Percentiles rank a stretch among this genome's conserved stretches.
Conservation (phyloP, 2,888 invertebrate genomes). For the Strigamia crassipes region DNA sequence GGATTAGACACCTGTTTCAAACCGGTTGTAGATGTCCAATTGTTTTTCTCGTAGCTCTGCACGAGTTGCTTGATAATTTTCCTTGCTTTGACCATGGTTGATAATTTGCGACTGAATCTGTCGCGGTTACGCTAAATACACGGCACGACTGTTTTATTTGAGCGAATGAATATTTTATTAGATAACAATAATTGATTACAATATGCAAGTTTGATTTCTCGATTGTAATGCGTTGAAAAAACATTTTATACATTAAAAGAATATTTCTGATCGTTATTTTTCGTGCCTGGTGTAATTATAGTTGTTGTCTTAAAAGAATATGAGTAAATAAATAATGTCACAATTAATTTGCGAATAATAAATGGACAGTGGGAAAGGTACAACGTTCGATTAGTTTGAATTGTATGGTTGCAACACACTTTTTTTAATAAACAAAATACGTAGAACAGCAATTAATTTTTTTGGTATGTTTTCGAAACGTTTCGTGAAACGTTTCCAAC, state of each 20-base stretch:
- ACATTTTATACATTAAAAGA: no score
- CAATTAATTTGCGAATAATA: neutral
- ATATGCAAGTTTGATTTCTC: neutral
- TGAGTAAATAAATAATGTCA: neutral
- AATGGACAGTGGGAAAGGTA: neutral
- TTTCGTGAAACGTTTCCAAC: no score
- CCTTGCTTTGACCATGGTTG: neutral
- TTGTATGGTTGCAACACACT: no score
- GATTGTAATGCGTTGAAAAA: neutral
- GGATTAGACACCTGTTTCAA: neutral
- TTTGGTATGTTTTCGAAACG: no score
- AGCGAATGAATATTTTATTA: conserved; percentile 1
- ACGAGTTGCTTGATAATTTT: neutral
- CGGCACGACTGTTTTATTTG: neutral
- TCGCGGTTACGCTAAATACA: neutral
- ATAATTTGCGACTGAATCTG: neutral
- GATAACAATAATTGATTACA: neutral
- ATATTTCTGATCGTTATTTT: neutral
- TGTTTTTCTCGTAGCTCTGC: neutral
- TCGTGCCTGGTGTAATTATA: neutral
- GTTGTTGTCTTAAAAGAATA: neutral
- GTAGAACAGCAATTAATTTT: no score
- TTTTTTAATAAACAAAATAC: no score
- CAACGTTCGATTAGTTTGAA: neutral
- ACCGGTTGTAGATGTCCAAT: neutral